Evolutionary conservation across 2,113 vertebrate species (phyloP).

Genomic region (Noturus placidus): DNA sequence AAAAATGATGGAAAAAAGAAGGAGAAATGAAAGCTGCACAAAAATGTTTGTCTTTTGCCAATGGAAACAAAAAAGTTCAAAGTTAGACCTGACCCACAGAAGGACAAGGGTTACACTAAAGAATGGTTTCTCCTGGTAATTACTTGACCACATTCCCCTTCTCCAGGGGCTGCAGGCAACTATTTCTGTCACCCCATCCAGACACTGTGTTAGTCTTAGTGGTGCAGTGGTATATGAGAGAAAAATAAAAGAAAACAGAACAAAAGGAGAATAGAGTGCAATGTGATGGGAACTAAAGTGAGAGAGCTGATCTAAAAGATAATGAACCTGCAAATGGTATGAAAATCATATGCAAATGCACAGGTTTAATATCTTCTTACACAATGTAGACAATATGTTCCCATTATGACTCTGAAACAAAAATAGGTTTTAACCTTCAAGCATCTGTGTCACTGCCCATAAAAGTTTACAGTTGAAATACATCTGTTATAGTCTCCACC

Average conservation of each 20-base stretch:
- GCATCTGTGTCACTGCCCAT: background rate
- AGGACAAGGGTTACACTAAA: slow-evolving; percentile 36
- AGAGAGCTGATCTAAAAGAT: background rate
- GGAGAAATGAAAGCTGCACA: slow-evolving; percentile 31
- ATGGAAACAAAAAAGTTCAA: slow-evolving; percentile 3
- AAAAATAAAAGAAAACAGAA: slow-evolving; percentile 13
- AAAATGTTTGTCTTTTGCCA: background rate
- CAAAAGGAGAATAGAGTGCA: background rate
- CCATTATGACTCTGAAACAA: background rate
- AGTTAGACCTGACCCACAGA: background rate
- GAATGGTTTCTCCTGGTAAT: slow-evolving; percentile 42
- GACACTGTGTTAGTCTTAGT: slow-evolving; percentile 51
- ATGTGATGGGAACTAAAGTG: background rate
- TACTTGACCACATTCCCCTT: slow-evolving; percentile 45
- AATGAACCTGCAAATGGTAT: background rate
- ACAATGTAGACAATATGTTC: background rate
- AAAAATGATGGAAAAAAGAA: slow-evolving; percentile 22
- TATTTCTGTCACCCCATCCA: slow-evolving; percentile 53
- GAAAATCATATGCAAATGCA: background rate
- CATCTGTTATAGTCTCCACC: slow-evolving; percentile 24
- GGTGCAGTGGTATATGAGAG: slow-evolving; percentile 23
- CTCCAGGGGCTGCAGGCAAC: slow-evolving; percentile 54
- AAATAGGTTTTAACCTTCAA: background rate
- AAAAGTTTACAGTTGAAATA: slow-evolving; percentile 10
- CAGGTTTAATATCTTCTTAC: background rate